phyloP scores from a whole-genome alignment of 2,113 vertebrate species.

The Sturnira hondurensis region DNA sequence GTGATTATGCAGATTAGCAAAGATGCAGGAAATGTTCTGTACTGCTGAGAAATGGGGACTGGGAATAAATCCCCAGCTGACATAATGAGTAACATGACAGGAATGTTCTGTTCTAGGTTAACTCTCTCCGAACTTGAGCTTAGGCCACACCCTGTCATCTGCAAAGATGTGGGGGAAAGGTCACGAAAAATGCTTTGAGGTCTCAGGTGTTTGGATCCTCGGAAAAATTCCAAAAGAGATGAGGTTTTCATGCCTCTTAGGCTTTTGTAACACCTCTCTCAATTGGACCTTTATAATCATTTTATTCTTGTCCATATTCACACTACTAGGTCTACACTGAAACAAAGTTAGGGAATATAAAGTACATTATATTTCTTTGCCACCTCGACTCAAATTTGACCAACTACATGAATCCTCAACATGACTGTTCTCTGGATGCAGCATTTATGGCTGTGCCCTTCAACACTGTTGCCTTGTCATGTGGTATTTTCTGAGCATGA shows the following conservation, averaged over 20 bases:
- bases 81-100: constrained; percentile 32
- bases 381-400: neutral
- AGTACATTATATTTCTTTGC: neutral
- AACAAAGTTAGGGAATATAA: neutral
- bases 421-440: neutral
- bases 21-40: constrained; percentile 23
- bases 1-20: constrained; percentile 69
- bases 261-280: neutral
- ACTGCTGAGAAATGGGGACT: constrained; percentile 12
- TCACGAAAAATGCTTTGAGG: neutral
- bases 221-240: constrained; percentile 11
- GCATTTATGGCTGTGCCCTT: neutral
- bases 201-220: neutral
- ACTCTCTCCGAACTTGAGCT: constrained; percentile 30
- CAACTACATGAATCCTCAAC: neutral
- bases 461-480: rapidly evolving
- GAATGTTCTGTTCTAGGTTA: constrained; percentile 28
- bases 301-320: neutral
- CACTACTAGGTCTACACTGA: neutral
- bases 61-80: constrained; percentile 43
- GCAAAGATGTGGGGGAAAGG: neutral
- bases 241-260: neutral
- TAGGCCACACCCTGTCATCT: neutral
- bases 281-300: neutral
- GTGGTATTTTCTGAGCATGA: neutral